Evolutionary conservation across 2,797 vertebrate genomes (phyloP).

Genomic region (Pangasius larnaudii): DNA sequence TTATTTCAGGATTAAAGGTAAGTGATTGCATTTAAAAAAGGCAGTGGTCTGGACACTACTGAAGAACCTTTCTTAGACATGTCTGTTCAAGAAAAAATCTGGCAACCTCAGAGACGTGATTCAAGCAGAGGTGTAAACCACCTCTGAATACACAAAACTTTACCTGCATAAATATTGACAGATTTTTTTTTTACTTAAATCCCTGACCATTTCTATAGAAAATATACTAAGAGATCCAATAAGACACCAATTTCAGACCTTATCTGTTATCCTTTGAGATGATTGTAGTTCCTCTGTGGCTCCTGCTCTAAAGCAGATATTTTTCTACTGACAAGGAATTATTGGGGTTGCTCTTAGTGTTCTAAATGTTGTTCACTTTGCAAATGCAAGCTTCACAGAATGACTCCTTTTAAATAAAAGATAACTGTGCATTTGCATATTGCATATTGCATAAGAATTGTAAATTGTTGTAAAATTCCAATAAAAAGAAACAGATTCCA

Average conservation of each 20-base stretch:
- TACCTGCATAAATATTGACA: background rate
- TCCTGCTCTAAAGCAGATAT: background rate
- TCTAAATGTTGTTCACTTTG: background rate
- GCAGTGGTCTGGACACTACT: background rate
- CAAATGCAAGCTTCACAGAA: background rate
- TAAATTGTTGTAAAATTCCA: background rate
- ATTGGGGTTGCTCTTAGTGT: background rate
- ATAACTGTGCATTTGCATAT: background rate
- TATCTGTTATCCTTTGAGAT: background rate
- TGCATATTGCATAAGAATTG: background rate
- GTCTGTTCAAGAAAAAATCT: background rate
- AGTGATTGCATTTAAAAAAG: background rate
- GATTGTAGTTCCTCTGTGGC: background rate
- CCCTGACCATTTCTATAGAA: background rate
- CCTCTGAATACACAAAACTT: background rate
- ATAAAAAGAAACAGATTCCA: background rate
- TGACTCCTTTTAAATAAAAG: background rate
- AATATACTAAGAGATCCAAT: background rate
- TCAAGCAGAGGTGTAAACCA: background rate
- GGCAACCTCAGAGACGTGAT: background rate
- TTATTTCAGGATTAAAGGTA: background rate
- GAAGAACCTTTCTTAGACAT: background rate
- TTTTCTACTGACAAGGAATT: background rate
- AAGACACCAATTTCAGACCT: background rate
- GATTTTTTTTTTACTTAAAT: no score